These are phyloP conservation scores for Heteropelma amictum DNA, from an alignment of 2,888 invertebrate species.

Conservation along the genomic window DNA sequence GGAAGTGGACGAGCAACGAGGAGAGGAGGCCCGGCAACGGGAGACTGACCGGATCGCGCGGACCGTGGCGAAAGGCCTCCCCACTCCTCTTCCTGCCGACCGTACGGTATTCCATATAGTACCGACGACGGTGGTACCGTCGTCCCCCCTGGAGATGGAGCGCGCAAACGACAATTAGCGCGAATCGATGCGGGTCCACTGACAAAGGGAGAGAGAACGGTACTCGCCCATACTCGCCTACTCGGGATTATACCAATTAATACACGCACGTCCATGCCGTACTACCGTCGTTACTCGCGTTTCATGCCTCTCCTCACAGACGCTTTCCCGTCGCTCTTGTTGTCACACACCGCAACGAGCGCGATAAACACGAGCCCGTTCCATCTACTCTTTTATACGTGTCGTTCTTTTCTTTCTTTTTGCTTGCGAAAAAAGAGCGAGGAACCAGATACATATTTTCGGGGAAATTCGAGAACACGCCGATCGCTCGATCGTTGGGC, in stretches of 20 bases:
- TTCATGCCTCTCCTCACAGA: slow-evolving; percentile 3
- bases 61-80: slow-evolving; percentile 9
- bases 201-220: slow-evolving; percentile 51
- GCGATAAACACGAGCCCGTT: too few relatives aligned
- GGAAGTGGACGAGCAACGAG: background rate
- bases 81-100: background rate
- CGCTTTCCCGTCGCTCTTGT: background rate
- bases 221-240: too few relatives aligned
- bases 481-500: too few relatives aligned
- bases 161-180: slow-evolving; percentile 52
- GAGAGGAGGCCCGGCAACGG: background rate
- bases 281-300: slow-evolving; percentile 36
- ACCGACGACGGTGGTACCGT: too few relatives aligned
- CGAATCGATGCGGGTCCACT: slow-evolving; percentile 54
- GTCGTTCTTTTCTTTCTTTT: background rate
- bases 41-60: slow-evolving; percentile 14
- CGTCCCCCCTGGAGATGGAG: background rate
- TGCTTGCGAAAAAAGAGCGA: too few relatives aligned
- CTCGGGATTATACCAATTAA: slow-evolving; percentile 52
- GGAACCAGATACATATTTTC: too few relatives aligned
- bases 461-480: too few relatives aligned
- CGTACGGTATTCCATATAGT: background rate
- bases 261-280: slow-evolving; percentile 47
- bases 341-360: too few relatives aligned
- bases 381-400: background rate